Base-by-base conservation (phyloP, 2,888 invertebrate genomes). In the Agriopis marginaria region DNA sequence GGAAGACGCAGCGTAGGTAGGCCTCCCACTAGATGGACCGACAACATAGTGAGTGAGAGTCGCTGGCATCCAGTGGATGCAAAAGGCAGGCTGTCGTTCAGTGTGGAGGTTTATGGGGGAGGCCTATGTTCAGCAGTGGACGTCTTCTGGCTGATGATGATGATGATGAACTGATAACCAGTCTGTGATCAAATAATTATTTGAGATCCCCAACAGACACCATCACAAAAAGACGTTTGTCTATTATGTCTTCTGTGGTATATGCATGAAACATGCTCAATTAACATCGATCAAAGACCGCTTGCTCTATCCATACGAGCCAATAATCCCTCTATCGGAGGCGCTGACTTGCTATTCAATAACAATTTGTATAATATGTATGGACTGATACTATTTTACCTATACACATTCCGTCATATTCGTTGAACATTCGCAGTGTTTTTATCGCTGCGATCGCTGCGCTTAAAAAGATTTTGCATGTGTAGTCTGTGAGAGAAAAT, bases 251-350 rank as follows among this genome's bases (percentile, higher is more conserved):
- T 23, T 23, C 17, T 47, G 63, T 65, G 64, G 64, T 68, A 74
- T 70, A 64, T 68, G 55, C 72, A 56, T 60, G 10, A 32, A 51
- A 65, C 71, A 73, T 69, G 68, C 60, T 73, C 69, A 72, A 76
- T 75, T 76, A 75, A 45, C 68, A 72, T 75, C 66, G 66, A 72
- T 75, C 73, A 75, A 71, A 73, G 69, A 55, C 56, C 58, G 63
- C 67, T 69, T 56, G 62, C 64, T 60, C 14, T 12, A 58, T 67
- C 62, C 63, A 70, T 66, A 64, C 66, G 63, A 66, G 70, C 70
- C 69, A 71, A 55, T 72, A 70, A 73, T 69, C 70, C 62, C 71
- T 71, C 56, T 66, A 68, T 64, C 60, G 63, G 68, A 69, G 63
- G 62, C 7, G 69, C 71, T 71, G 65, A 53, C 65, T 60, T 55